Evolutionary conservation across 2,888 invertebrate species (phyloP).

Genomic region (Cynaeus angustus): DNA sequence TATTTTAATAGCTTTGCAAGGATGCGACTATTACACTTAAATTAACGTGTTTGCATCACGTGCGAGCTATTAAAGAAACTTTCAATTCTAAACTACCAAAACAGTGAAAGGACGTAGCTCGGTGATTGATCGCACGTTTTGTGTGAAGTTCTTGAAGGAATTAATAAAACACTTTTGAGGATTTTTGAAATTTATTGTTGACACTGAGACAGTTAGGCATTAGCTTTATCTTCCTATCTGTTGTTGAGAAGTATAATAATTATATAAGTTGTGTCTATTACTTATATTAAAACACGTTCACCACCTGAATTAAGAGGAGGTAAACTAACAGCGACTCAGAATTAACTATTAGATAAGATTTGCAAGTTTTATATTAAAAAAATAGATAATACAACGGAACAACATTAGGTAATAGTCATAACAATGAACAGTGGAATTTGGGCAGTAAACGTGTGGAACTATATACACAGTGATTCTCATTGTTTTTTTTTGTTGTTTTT

Average conservation of each 20-base stretch:
- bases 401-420: constrained; percentile 5
- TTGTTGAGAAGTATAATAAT: constrained; percentile 36
- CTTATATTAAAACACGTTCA: constrained; percentile 44
- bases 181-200: constrained; percentile 36
- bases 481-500: constrained; percentile 18
- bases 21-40: constrained; percentile 22
- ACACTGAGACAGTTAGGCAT: constrained; percentile 42
- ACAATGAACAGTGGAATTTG: constrained; percentile 20
- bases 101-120: too few relatives aligned
- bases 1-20: constrained; percentile 26
- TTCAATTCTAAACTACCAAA: too few relatives aligned
- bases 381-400: constrained; percentile 19
- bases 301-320: constrained; percentile 21
- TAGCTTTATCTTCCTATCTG: constrained; percentile 21
- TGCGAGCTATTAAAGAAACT: neutral
- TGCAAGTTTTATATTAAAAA: constrained; percentile 25
- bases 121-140: too few relatives aligned
- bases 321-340: constrained; percentile 9
- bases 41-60: neutral
- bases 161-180: constrained; percentile 7
- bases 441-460: constrained; percentile 42
- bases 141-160: neutral
- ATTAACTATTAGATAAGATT: constrained; percentile 13
- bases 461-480: constrained; percentile 30
- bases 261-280: constrained; percentile 39